Percentiles rank a stretch among this genome's conserved stretches.
Conservation (phyloP, 2,888 invertebrate genomes). For the Eilema caniola region DNA sequence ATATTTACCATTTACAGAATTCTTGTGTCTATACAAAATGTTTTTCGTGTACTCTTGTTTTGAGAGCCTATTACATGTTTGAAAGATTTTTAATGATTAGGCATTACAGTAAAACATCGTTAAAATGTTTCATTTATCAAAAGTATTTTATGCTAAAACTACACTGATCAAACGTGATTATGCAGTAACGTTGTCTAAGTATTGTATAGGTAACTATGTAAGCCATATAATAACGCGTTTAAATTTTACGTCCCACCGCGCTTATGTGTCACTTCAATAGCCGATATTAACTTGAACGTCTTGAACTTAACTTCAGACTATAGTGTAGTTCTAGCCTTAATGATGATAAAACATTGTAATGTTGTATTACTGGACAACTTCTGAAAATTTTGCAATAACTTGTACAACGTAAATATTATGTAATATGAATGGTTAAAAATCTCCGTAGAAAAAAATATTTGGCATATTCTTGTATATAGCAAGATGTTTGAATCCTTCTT, state of each 20-base stretch:
- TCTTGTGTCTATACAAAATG: conserved; percentile 87
- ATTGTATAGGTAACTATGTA: background rate
- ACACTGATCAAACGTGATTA: conserved; percentile 1
- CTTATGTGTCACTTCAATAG: background rate
- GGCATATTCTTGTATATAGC: conserved; percentile 78
- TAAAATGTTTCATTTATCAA: conserved; percentile 62
- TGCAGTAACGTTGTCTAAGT: background rate
- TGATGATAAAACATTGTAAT: conserved; percentile 60
- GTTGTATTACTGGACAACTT: conserved; percentile 70
- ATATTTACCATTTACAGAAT: conserved; percentile 88
- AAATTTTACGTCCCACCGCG: background rate
- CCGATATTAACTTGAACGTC: background rate
- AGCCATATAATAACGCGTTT: background rate
- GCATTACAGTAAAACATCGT: conserved; percentile 67
- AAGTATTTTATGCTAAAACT: conserved; percentile 44
- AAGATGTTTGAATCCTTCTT: conserved; percentile 47
- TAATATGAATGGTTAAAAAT: conserved; percentile 70
- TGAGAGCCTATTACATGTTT: conserved; percentile 86
- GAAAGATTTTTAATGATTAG: conserved; percentile 73
- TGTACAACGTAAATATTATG: conserved; percentile 63
- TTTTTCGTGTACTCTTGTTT: conserved; percentile 88
- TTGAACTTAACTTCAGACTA: background rate
- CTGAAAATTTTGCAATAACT: conserved; percentile 75
- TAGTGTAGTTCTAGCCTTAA: conserved; percentile 25
- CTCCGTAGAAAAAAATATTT: conserved; percentile 64